Conservation (phyloP, 2,797 vertebrate genomes). For the Gallinago solitaria region DNA sequence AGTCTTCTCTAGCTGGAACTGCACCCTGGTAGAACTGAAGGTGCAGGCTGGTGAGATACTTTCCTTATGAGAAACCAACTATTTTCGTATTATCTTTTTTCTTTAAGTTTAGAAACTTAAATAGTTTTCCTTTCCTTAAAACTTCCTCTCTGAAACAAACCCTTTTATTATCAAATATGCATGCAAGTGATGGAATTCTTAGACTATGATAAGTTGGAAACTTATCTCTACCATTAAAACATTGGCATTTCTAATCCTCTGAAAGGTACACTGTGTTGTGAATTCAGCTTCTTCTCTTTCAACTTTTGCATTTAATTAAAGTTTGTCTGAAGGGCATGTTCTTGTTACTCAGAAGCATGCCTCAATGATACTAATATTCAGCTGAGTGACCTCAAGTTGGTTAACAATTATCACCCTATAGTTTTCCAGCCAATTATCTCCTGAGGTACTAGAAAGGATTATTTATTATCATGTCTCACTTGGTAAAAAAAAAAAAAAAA, state of each 20-base stretch:
- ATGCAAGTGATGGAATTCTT: not conserved
- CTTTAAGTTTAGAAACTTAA: not conserved
- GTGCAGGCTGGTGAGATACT: not conserved
- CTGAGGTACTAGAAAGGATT: slow-evolving; percentile 48
- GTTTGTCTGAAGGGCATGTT: slow-evolving; percentile 64
- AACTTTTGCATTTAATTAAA: slow-evolving; percentile 70
- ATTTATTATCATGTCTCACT: slow-evolving; percentile 52
- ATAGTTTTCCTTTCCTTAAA: slow-evolving; percentile 11
- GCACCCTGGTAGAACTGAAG: slow-evolving; percentile 13
- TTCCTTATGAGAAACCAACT: slow-evolving; percentile 26
- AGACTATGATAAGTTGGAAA: slow-evolving; percentile 39
- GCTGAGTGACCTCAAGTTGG: slow-evolving; percentile 56
- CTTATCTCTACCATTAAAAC: slow-evolving; percentile 18
- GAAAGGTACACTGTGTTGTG: slow-evolving; percentile 23
- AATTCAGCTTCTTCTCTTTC: slow-evolving; percentile 63
- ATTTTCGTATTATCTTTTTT: not conserved
- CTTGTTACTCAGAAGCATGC: slow-evolving; percentile 50
- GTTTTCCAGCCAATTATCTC: slow-evolving; percentile 65
- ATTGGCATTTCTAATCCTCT: not conserved
- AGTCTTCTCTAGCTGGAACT: not conserved
- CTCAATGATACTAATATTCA: slow-evolving; percentile 57
- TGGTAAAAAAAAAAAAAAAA: not conserved
- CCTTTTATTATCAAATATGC: not conserved
- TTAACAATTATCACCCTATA: slow-evolving; percentile 64
- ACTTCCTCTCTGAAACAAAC: slow-evolving; percentile 28